These are phyloP conservation scores for Tetraneura akinire DNA, from an alignment of 1,140 invertebrate genomes.

Conservation along the genomic window DNA sequence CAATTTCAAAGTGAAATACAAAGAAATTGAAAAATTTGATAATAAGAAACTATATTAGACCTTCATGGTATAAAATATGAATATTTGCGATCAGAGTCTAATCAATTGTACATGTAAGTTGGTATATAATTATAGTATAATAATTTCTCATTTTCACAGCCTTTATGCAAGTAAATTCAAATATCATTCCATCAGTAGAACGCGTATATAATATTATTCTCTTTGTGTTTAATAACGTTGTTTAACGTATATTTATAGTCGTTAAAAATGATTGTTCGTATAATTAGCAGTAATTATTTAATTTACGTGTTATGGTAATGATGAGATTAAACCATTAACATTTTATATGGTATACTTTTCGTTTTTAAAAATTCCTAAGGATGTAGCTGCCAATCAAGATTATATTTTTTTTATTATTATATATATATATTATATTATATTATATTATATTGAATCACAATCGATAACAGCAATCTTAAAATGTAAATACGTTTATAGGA, in stretches of 20 bases:
- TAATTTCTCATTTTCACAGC: neutral
- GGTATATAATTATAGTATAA: too few relatives aligned
- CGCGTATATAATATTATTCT: neutral
- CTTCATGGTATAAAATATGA: too few relatives aligned
- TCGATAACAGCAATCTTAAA: neutral
- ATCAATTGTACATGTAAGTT: too few relatives aligned
- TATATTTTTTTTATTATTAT: neutral
- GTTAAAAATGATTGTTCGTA: constrained; percentile 16
- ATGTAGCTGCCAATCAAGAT: neutral
- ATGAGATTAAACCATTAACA: neutral
- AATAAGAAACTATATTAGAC: too few relatives aligned
- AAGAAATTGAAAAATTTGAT: too few relatives aligned
- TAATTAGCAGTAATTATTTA: constrained; percentile 29
- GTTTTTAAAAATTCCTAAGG: neutral
- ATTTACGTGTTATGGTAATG: constrained; percentile 19
- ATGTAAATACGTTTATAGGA: neutral
- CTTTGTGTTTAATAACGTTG: constrained; percentile 14
- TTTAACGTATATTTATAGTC: constrained; percentile 15
- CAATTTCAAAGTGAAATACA: too few relatives aligned
- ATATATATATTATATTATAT: neutral
- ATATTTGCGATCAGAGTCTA: too few relatives aligned
- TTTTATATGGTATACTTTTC: neutral
- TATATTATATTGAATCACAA: neutral
- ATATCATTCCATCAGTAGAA: neutral
- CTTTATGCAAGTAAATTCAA: neutral